Base-by-base conservation (phyloP, 2,797 vertebrate genomes). In the Cryptoblepharus egeriae region DNA sequence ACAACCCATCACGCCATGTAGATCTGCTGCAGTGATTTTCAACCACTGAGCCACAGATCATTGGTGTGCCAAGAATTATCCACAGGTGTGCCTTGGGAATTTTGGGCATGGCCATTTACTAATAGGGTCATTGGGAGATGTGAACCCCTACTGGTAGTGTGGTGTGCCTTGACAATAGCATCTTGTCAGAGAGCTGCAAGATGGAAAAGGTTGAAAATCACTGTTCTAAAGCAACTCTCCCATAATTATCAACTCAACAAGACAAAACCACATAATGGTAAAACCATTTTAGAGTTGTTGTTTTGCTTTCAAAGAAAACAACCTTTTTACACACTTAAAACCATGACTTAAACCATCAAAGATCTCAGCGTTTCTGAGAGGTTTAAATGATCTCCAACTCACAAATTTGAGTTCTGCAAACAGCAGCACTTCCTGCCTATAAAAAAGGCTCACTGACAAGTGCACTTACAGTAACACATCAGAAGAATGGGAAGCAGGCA, bases 151-250 rank as follows among this genome's bases (percentile, higher is more conserved):
- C n/a, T n/a, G n/a, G n/a, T n/a, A n/a, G n/a, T n/a, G n/a, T n/a
- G n/a, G n/a, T n/a, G n/a, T n/a, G n/a, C n/a, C n/a, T n/a, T n/a
- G n/a, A n/a, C n/a, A n/a, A n/a, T n/a, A n/a, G n/a, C n/a, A n/a
- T n/a, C n/a, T n/a, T n/a, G n/a, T n/a, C n/a, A n/a, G n/a, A n/a
- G n/a, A n/a, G n/a, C n/a, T n/a, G n/a, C n/a, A n/a, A n/a, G n/a
- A n/a, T n/a, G n/a, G n/a, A n/a, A n/a, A n/a, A n/a, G n/a, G n/a
- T n/a, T n/a, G n/a, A n/a, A n/a, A n/a, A n/a, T n/a, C n/a, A n/a
- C n/a, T 87, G 86, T 91, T 85, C 69, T 85, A 84, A 86, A 45
- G 86, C 89, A 91, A 84, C 86, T 81, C 76, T 18, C 82, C 76
- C 83, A 69, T 32, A n/a, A 57, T 24, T 75, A 79, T 28, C 4